Percentiles rank a stretch among this genome's conserved stretches.
These are phyloP conservation scores for Cettia cetti DNA, from an alignment of 2,113 vertebrate species.

Conservation along the genomic window DNA sequence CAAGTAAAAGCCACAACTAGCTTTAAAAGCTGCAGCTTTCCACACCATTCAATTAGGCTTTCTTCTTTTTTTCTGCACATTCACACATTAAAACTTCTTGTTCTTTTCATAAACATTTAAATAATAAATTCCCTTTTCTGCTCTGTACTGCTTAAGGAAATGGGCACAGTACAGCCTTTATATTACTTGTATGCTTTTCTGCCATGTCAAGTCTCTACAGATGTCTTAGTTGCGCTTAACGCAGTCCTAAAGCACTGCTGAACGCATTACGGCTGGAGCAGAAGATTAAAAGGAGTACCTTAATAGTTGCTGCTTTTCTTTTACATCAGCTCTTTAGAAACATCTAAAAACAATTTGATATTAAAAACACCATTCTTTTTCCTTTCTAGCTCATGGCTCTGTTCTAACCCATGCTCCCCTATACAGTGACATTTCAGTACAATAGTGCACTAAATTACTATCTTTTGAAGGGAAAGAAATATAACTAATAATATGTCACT, in stretches of 20 bases:
- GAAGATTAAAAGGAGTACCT: not conserved
- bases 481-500: not conserved
- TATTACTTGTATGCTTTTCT: not conserved
- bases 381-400: not conserved
- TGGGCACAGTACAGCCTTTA: not conserved
- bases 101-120: conserved; percentile 46
- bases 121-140: conserved; percentile 48
- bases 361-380: not conserved
- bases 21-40: conserved; percentile 1
- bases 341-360: not conserved
- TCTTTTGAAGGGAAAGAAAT: not conserved
- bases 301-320: not conserved
- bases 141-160: not conserved
- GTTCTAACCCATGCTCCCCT: not conserved
- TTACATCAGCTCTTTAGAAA: not conserved
- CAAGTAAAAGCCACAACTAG: not conserved
- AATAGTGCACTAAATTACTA: not conserved
- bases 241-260: not conserved
- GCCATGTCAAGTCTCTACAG: not conserved
- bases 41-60: not conserved
- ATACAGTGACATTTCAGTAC: not conserved
- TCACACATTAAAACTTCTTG: conserved; percentile 26
- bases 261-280: not conserved
- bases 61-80: not conserved
- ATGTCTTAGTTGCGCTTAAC: not conserved